Conservation (phyloP, 2,888 invertebrate species). For the Meteorus colon region DNA sequence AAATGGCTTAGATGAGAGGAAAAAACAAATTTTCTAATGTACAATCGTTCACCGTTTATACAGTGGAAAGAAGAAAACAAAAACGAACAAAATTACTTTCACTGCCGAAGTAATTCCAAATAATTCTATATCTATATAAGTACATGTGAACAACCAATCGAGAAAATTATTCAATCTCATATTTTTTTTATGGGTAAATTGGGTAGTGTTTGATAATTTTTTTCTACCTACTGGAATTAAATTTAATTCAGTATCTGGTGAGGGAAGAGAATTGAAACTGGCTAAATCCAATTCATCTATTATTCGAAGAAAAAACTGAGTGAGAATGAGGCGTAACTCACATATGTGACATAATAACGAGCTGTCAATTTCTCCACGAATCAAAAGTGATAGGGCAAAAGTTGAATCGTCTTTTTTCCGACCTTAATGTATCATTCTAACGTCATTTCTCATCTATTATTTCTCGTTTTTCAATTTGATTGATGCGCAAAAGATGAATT, state of each 20-base stretch:
- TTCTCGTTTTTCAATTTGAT: background rate
- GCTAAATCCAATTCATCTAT: background rate
- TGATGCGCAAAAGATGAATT: background rate
- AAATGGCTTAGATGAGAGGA: background rate
- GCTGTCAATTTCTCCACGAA: background rate
- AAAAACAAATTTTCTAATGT: background rate
- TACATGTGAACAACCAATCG: background rate
- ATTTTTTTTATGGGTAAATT: too few species aligned
- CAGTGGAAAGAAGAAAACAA: background rate
- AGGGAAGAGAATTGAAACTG: background rate
- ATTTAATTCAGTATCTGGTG: background rate
- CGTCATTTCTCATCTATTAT: background rate
- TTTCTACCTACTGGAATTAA: background rate
- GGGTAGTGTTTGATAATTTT: background rate
- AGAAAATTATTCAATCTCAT: too few species aligned
- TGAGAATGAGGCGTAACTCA: background rate
- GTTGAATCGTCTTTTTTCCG: background rate
- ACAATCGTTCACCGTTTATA: background rate
- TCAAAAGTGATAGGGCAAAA: background rate
- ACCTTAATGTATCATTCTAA: background rate
- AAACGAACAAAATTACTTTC: background rate
- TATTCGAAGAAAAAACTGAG: background rate
- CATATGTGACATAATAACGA: background rate
- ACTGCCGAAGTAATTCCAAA: conserved; percentile 1
- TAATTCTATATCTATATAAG: background rate